These are phyloP conservation scores for Darevskia nairensis DNA, from an alignment of 2,797 vertebrate species.

Conservation along the genomic window DNA sequence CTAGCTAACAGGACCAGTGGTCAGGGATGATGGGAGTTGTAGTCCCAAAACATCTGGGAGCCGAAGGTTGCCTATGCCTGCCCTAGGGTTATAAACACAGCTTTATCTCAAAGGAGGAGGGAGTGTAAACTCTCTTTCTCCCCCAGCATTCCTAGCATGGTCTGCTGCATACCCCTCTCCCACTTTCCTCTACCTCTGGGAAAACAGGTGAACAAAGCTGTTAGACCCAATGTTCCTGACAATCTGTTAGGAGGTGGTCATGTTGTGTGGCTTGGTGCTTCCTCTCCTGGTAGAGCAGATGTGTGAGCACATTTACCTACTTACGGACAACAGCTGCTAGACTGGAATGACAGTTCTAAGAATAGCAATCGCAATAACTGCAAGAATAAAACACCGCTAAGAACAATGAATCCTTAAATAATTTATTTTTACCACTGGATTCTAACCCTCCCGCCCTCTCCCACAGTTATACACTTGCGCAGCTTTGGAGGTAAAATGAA, in stretches of 20 bases:
- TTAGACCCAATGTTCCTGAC: not conserved
- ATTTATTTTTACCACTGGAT: slow-evolving; percentile 76
- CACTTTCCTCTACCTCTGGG: not conserved
- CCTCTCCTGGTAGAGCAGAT: not conserved
- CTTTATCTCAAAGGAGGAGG: not conserved
- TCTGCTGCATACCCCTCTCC: not conserved
- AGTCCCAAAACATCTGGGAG: too few relatives aligned
- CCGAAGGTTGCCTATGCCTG: too few relatives aligned
- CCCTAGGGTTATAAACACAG: not conserved
- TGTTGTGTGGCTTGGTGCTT: not conserved
- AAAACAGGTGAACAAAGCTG: not conserved
- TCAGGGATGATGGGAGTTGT: too few relatives aligned
- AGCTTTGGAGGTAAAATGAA: slow-evolving; percentile 55
- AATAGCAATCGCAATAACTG: slow-evolving; percentile 7
- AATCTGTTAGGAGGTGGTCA: too few relatives aligned
- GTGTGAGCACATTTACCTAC: not conserved
- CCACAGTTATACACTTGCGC: slow-evolving; percentile 66
- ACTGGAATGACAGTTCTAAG: not conserved
- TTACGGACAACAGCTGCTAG: not conserved
- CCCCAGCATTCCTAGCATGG: not conserved
- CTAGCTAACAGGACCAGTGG: too few relatives aligned
- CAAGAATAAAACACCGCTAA: not conserved
- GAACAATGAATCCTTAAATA: slow-evolving; percentile 76
- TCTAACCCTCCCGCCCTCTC: slow-evolving; percentile 16
- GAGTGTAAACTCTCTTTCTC: not conserved